Base-by-base conservation (phyloP, 2,888 invertebrate genomes). In the Drosophila tanythrix region DNA sequence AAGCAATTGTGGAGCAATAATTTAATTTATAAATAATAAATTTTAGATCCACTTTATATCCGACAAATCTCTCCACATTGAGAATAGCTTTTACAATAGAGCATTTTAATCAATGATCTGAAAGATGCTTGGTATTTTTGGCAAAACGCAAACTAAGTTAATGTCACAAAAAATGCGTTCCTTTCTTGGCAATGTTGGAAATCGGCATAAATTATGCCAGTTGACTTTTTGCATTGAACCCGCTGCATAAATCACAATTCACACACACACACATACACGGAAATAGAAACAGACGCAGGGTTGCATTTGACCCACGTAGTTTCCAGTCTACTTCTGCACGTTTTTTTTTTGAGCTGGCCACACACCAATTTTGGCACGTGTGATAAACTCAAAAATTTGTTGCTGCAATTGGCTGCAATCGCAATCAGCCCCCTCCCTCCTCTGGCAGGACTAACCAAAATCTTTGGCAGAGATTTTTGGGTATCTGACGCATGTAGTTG, bases 151-250 rank as follows among this genome's bases (percentile, higher is more conserved):
- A 75, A 72, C 51, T 76, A 76, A 84, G 68, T 80, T 82, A 89
- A 89, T 89, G 82, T 82, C 82, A 71, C 70, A 7, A 13, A 27
- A 35, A 11, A n/a, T 15, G n/a, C n/a, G 11, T 11, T 2, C 3
- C 56, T 69, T 88, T 85, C 58, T 7, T 27, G 27, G 10, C 29
- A 29, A 27, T 25, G 21, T 3, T 18, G 13, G 59, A 77, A 76
- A 55, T 76, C 55, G 68, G 73, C 85, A 89, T 86, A 89, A 89
- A 89, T 86, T 88, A 88, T 87, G 82, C 67, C 40, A 70, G 77
- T 80, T 88, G 89, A 86, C 88, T 90, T 90, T 86, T 88, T 87
- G 82, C 90, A 90, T 88, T 88, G 86, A 90, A 80, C 83, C 67
- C 72, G 75, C 73, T 59, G 78, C 82, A 87, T 87, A 88, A 88